phyloP scores from a whole-genome alignment of 2,113 vertebrate genomes.

The Amphilophus citrinellus region DNA sequence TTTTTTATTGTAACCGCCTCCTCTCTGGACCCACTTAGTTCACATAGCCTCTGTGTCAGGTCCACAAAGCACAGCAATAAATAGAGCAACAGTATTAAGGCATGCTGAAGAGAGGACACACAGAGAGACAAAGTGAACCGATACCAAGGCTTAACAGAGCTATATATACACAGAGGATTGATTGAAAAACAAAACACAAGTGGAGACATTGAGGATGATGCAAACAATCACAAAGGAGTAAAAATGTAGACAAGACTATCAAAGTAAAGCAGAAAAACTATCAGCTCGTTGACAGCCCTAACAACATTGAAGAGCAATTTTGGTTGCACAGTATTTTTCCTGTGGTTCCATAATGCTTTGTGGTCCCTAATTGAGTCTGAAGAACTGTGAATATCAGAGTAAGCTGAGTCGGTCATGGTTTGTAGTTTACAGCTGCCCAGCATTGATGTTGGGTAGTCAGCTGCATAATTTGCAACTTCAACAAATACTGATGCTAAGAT shows the following conservation, averaged over 20 bases:
- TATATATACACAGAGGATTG: background rate
- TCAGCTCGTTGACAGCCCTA: background rate
- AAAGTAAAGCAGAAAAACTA: background rate
- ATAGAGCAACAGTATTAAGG: background rate
- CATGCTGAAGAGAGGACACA: conserved; percentile 2
- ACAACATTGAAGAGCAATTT: background rate
- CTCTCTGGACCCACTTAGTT: background rate
- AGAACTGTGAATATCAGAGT: conserved; percentile 3
- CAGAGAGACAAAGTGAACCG: background rate
- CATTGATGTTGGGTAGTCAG: background rate
- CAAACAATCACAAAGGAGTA: background rate
- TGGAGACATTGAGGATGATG: background rate
- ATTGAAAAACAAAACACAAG: background rate
- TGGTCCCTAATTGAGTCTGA: background rate
- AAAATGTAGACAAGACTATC: background rate
- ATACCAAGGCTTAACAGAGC: background rate
- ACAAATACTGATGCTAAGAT: conserved; percentile 5
- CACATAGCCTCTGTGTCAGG: background rate
- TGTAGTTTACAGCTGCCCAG: background rate
- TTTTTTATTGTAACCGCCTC: background rate
- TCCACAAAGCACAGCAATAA: conserved; percentile 4
- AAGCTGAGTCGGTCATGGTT: background rate
- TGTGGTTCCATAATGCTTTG: background rate
- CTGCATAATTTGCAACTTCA: conserved; percentile 8
- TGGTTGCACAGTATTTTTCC: background rate